Evolutionary conservation across 2,797 vertebrate species (phyloP), one percentile per base, ranked within the genome.

Genomic region (Tiaroga cobitis): DNA sequence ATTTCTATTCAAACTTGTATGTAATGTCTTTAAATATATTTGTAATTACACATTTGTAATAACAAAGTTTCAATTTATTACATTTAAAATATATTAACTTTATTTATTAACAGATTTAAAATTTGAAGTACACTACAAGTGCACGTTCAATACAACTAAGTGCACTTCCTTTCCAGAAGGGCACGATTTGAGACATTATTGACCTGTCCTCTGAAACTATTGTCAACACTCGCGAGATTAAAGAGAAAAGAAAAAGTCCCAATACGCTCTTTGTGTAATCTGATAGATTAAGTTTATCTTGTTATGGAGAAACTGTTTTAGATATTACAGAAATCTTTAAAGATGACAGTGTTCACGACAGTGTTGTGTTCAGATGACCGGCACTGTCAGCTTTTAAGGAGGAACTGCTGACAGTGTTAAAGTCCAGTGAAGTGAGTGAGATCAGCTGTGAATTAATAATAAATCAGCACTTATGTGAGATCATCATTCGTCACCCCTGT

Each of bases 391-490:
- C 32, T 63, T 75, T 81, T 65, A 75, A 81, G n/a, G 4, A 75
- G 43, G 56, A 81, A 74, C 69, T 81, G 78, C 84, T 81, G 84
- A 85, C 78, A 19, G 29, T 34, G 41, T 65, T 85, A 7, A 54
- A 67, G 32, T 34, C 43, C 4, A 32, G 26, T 51, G 18, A 74
- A 63, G 77, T 49, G 21, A 73, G 68, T 70, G 34, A 81, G 78
- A 68, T 81, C 79, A 75, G 78, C 43, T 81, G 21, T 32, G 84
- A 51, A 85, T 74, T 63, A 81, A 81, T 85, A 72, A 85, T 85
- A 75, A 85, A 75, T 74, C 59, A 67, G 46, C 69, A 56, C 18
- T 79, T 56, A 63, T 56, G 24, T 75, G 10, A 69, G 21, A 74
- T 39, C 5, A 19, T 51, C 46, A 49, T 49, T 16, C 46, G 24